Evolutionary conservation across 53 echinoderm and acorn worm species (phyloP), one percentile per base, ranked within the genome.

Genomic region (Actinopyga echinites): DNA sequence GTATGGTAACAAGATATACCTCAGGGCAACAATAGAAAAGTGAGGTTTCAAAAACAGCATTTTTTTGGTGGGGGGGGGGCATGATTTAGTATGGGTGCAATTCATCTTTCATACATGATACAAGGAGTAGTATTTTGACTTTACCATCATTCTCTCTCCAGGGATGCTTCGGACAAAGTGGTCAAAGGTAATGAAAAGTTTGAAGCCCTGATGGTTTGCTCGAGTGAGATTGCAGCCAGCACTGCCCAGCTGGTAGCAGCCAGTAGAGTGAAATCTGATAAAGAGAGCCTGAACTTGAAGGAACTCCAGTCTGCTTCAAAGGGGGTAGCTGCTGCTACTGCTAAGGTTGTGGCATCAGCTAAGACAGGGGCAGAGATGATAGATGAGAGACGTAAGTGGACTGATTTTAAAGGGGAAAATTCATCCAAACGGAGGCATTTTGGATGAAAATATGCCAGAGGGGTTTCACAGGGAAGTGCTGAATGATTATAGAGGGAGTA

Each of bases 211-310:
- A 90, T 93, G 44, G 96, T 93, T 23, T 93, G 93, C 68, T 95
- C 96, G 22, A 93, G 93, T 38, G 96, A 95, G 86, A 95, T 95
- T 29, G 96, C 96, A 2, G 96, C 96, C 21, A 86, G 91, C 35
- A 95, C 96, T 23, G 96, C 93, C 22, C 95, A 95, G 91, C 89
- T 95, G 34, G 93, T 93, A n/a, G 96, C 89, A 19, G 91, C 96
- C 12, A 93, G 93, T 59, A 84, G 82, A 53, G 96, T 95, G 79
- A 95, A 95, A 37, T 89, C 96, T 0, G 69, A 84, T 79, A 93
- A 91, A 57, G 96, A 90, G 25, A 93, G 93, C 52, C 31, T 26
- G 23, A 93, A 91, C 83, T 85, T 95, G 36, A 91, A 91, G 67
- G 67, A 82, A 35, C 77, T 95, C 21, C 82, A 93, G 65, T 65